phyloP scores from a whole-genome alignment of 2,888 invertebrate genomes.

The Psococerastis gibbosa region DNA sequence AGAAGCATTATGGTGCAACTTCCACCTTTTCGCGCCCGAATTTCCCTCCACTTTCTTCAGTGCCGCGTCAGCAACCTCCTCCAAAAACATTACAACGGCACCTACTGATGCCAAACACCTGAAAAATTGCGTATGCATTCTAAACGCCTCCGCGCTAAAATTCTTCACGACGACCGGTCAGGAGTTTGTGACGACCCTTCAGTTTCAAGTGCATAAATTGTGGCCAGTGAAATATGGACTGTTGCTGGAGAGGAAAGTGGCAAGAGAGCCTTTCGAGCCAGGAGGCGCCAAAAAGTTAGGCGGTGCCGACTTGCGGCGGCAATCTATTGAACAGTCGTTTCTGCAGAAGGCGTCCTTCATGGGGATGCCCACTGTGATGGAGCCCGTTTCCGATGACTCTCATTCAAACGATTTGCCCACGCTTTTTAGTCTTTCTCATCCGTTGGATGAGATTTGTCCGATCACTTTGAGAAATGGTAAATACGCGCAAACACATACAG shows the following conservation, averaged over 20 bases:
- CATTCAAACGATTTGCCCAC: conserved; percentile 38
- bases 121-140: conserved; percentile 47
- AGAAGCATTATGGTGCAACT: conserved; percentile 57
- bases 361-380: not conserved
- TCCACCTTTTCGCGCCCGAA: conserved; percentile 20
- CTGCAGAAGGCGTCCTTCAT: not conserved
- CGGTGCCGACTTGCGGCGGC: not conserved
- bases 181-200: conserved; percentile 63
- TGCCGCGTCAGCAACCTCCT: conserved; percentile 27
- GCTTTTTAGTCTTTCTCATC: conserved; percentile 73
- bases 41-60: conserved; percentile 13
- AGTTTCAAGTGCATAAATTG: conserved; percentile 57
- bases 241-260: conserved; percentile 45
- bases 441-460: conserved; percentile 78
- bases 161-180: conserved; percentile 64
- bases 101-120: conserved; percentile 31
- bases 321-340: conserved; percentile 4
- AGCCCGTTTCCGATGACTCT: conserved; percentile 17
- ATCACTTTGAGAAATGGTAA: conserved; percentile 29
- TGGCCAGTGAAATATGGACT: conserved; percentile 78
- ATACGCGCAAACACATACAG: too few species aligned
- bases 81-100: not conserved
- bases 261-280: conserved; percentile 11
- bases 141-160: conserved; percentile 55
- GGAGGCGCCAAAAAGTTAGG: conserved; percentile 14